These are phyloP conservation scores for Sorex araneus DNA, from an alignment of 2,113 vertebrate genomes.

Conservation along the genomic window DNA sequence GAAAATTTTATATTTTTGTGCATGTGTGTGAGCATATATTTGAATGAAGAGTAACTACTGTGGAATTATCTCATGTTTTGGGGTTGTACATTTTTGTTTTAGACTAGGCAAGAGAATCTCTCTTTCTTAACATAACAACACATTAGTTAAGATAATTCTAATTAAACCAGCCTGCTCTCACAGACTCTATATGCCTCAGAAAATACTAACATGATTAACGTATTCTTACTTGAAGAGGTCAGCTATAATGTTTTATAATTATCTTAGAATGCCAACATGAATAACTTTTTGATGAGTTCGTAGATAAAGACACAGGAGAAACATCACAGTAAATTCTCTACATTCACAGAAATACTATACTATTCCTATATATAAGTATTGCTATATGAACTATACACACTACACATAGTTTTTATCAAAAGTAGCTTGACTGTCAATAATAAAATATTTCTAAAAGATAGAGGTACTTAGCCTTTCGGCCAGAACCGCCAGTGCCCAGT, in stretches of 20 bases:
- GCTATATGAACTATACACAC: not conserved
- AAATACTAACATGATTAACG: conserved; percentile 49
- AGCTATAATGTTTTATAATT: not conserved
- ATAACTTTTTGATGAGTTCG: conserved; percentile 48
- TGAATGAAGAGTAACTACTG: not conserved
- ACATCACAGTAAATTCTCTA: not conserved
- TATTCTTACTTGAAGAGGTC: not conserved
- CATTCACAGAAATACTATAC: not conserved
- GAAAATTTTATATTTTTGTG: too few species aligned
- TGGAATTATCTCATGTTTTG: conserved; percentile 3
- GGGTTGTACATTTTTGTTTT: conserved; percentile 64
- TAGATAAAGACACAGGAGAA: conserved; percentile 22
- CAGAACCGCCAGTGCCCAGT: too few species aligned
- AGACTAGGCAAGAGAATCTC: conserved; percentile 32
- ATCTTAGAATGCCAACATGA: not conserved
- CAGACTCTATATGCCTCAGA: not conserved
- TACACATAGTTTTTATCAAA: conserved; percentile 13
- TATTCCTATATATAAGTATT: not conserved
- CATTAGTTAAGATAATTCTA: not conserved
- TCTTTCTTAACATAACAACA: conserved; percentile 20
- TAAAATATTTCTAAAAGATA: not conserved
- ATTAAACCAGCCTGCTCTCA: conserved; percentile 22
- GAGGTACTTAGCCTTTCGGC: conserved; percentile 16
- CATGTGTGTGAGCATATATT: too few species aligned
- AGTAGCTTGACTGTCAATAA: conserved; percentile 2